Evolutionary conservation across 1,140 invertebrate species (phyloP).

Genomic region (Theocolax elegans): DNA sequence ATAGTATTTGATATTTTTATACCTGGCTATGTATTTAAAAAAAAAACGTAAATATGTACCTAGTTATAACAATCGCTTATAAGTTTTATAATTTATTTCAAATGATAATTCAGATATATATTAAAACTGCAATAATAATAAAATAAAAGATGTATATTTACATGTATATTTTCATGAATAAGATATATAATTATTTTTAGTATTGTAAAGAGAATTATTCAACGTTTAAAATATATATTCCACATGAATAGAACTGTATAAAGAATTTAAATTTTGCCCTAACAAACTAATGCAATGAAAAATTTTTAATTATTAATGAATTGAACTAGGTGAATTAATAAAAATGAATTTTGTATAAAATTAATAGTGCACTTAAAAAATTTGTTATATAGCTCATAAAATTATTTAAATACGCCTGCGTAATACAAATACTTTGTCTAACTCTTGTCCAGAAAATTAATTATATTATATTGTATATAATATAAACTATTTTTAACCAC

Average conservation of each 20-base stretch:
- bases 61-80: neutral
- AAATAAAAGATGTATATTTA: neutral
- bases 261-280: too few relatives aligned
- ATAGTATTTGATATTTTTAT: constrained; percentile 39
- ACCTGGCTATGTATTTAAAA: constrained; percentile 16
- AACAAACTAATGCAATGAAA: too few relatives aligned
- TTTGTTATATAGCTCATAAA: too few relatives aligned
- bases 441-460: too few relatives aligned
- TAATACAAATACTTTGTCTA: too few relatives aligned
- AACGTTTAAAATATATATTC: neutral
- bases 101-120: neutral
- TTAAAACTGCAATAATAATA: constrained; percentile 26
- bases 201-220: neutral
- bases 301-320: too few relatives aligned
- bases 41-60: constrained; percentile 6
- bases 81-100: constrained; percentile 20
- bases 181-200: constrained; percentile 1
- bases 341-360: too few relatives aligned
- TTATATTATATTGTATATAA: neutral
- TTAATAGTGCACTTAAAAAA: neutral
- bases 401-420: too few relatives aligned
- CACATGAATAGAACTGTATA: neutral
- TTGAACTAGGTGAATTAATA: too few relatives aligned
- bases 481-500: constrained; percentile 2
- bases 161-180: neutral